Evolutionary conservation across 2,888 invertebrate species (phyloP).

Genomic region (Drosophila ochracea): DNA sequence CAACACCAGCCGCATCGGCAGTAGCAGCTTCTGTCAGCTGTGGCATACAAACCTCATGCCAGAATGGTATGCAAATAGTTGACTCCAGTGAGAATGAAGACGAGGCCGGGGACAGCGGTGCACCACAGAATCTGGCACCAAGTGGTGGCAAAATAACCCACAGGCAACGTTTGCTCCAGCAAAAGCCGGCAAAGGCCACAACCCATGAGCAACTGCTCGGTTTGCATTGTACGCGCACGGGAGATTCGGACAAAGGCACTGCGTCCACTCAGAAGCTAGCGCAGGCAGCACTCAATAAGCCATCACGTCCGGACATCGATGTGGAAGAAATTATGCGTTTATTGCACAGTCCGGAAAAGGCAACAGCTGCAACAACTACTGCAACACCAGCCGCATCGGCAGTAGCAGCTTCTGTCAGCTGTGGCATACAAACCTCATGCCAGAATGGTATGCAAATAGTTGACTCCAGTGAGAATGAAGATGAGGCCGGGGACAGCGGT

Average conservation of each 20-base stretch:
- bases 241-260: neutral
- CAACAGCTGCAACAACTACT: neutral
- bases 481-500: neutral
- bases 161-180: slow-evolving; percentile 1
- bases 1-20: neutral
- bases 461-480: slow-evolving; percentile 25
- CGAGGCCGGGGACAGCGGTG: neutral
- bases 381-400: neutral
- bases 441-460: neutral
- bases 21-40: slow-evolving; percentile 2
- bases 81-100: slow-evolving; percentile 26
- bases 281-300: slow-evolving; percentile 57
- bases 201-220: slow-evolving; percentile 40
- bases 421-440: slow-evolving; percentile 25
- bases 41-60: slow-evolving; percentile 22
- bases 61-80: neutral
- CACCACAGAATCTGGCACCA: slow-evolving; percentile 56
- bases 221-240: slow-evolving; percentile 40
- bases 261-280: neutral
- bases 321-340: neutral
- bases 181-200: neutral
- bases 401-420: slow-evolving; percentile 1
- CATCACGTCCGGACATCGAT: slow-evolving; percentile 58
- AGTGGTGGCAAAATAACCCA: slow-evolving; percentile 28
- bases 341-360: neutral